Evolutionary conservation across 2,888 invertebrate genomes (phyloP), one percentile per base, ranked within the genome.

Genomic region (Cylloceria caligata): DNA sequence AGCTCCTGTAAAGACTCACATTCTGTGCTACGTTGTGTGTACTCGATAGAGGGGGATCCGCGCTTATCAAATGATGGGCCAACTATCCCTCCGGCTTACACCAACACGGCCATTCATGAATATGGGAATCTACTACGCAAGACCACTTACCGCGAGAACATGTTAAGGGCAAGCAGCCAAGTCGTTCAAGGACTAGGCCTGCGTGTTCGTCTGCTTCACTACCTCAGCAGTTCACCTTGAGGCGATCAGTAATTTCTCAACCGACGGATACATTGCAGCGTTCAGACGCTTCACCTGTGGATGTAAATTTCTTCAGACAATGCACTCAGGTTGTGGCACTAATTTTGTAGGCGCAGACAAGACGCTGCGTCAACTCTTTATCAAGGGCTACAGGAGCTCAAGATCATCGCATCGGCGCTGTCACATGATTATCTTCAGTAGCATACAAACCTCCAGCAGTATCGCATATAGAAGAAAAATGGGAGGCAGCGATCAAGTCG

Each of bases 101-200:
- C 82, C 80, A 3, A 68, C 80, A 11, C 73, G 83, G 1, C 57
- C 86, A 0, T 88, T 86, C 49, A 13, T 24, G 0, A 69, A 77
- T 24, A 78, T 84, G 0, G 87, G 86, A 4, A 60, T 89, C 0
- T 86, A 87, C 45, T 88, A 87, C 34, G 87, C 87, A 1, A 87
- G 86, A 6, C 88, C 87, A 0, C 34, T 86, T 55, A 34, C 42
- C 0, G 3, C 88, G 7, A 78, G 78, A 3, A 74, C 84, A 0
- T 78, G 65, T 42, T 71, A 65, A 6, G 81, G 84, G 0, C 57
- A 86, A 21, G 77, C 74, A 1, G 42, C 77, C 0, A 76, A 74
- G 55, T 27, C 57, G 3, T n/a, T 73, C 1, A 88, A 88, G 27
- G 80, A 65, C 0, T 83, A 79, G 76, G 45, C 84, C 13, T 69